These are phyloP conservation scores for Anarhynchus alexandrinus DNA, from an alignment of 2,113 vertebrate species.

Conservation along the genomic window DNA sequence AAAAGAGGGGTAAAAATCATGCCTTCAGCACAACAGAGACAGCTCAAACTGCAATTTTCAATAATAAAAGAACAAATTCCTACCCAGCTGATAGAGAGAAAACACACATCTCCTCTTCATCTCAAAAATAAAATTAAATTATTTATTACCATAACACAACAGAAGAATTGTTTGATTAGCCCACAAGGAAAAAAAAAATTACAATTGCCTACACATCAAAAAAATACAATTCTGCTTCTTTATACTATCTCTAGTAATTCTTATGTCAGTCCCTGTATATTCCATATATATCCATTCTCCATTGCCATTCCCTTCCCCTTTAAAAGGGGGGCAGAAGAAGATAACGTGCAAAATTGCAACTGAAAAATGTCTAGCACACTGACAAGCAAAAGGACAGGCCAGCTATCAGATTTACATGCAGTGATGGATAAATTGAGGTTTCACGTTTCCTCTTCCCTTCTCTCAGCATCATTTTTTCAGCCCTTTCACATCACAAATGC, in stretches of 20 bases:
- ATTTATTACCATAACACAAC: background rate
- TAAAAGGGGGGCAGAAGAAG: constrained; percentile 52
- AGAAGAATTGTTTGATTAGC: background rate
- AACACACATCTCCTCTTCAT: background rate
- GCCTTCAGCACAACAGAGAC: background rate
- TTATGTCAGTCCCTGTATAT: background rate
- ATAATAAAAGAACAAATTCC: background rate
- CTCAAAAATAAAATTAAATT: background rate
- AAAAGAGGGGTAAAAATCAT: background rate
- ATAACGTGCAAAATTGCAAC: constrained; percentile 64
- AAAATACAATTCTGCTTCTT: background rate
- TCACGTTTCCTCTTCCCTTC: background rate
- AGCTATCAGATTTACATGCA: constrained; percentile 37
- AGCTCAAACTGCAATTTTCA: background rate
- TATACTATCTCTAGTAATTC: background rate
- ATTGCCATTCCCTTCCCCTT: constrained; percentile 25
- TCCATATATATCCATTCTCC: background rate
- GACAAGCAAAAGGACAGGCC: constrained; percentile 42
- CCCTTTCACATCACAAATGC: constrained; percentile 40
- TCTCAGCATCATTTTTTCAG: constrained; percentile 34
- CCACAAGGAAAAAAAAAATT: background rate
- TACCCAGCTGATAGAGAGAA: background rate
- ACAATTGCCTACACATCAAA: background rate
- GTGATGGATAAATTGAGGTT: constrained; percentile 25
- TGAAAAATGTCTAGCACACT: constrained; percentile 65